These are phyloP conservation scores for Silurus meridionalis DNA, from an alignment of 2,113 vertebrate species.

Conservation along the genomic window DNA sequence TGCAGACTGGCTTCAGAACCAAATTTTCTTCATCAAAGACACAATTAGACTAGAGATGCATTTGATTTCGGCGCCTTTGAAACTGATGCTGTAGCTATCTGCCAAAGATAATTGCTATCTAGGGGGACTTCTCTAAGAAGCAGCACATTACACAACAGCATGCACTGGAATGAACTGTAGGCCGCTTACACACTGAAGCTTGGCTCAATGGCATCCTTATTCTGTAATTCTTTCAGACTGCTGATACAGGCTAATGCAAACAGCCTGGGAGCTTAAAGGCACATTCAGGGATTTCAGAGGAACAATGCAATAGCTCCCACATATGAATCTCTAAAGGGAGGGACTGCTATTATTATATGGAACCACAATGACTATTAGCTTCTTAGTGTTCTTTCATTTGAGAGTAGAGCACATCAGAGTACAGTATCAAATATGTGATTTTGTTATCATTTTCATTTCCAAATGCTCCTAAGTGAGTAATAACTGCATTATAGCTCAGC, in stretches of 20 bases:
- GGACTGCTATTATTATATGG: neutral
- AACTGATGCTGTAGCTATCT: conserved; percentile 14
- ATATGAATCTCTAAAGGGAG: conserved; percentile 4
- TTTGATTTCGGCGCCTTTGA: conserved; percentile 23
- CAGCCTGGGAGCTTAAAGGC: conserved; percentile 15
- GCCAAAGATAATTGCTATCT: conserved; percentile 36
- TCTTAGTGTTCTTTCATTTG: neutral
- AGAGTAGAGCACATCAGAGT: neutral
- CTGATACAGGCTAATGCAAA: conserved; percentile 34
- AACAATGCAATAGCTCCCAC: neutral
- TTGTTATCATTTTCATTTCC: neutral
- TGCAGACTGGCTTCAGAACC: neutral
- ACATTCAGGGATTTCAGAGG: conserved; percentile 24
- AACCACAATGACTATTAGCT: neutral
- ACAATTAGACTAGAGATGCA: conserved; percentile 16
- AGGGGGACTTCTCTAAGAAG: conserved; percentile 18
- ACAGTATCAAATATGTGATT: neutral
- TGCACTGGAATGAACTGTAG: conserved; percentile 30
- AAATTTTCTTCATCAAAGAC: conserved; percentile 28
- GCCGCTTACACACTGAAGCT: conserved; percentile 22
- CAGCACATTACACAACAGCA: conserved; percentile 15
- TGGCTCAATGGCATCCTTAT: conserved; percentile 10
- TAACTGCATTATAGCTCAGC: neutral
- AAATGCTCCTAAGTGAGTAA: neutral
- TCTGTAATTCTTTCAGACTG: conserved; percentile 35